A percentile compares a stretch with the other conserved stretches of the same genome.
Conservation (phyloP, 2,113 vertebrate species). For the Pseudonaja textilis region DNA sequence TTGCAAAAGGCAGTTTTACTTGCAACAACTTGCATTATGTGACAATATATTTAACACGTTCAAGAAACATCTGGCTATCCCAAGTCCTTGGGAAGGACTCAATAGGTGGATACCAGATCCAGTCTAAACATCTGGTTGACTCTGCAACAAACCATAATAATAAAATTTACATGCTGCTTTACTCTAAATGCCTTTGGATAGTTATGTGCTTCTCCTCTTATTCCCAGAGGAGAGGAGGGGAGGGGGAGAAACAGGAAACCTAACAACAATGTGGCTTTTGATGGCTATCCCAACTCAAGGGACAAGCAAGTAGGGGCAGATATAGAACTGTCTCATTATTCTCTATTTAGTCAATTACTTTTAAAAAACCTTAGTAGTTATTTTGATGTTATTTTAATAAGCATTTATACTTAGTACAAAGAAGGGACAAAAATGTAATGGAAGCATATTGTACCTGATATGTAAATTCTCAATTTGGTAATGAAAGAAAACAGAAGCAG, state of each 20-base stretch:
- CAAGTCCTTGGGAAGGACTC: background rate
- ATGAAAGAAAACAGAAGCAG: slow-evolving; percentile 27
- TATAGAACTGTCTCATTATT: background rate
- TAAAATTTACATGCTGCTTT: background rate
- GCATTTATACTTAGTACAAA: background rate
- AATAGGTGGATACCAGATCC: background rate
- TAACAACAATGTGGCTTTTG: background rate
- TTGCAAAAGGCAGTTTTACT: too few relatives aligned
- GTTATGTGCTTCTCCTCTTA: background rate
- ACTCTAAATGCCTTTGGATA: background rate
- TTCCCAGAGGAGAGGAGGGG: background rate
- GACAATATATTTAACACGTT: background rate
- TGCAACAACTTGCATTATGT: background rate
- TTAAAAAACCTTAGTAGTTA: background rate
- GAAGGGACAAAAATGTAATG: background rate
- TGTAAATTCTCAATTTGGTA: slow-evolving; percentile 41
- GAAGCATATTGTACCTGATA: background rate
- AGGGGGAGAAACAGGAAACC: background rate
- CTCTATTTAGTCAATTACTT: background rate
- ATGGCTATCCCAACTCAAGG: background rate
- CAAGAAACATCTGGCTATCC: background rate
- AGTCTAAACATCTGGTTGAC: background rate
- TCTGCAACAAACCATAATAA: background rate
- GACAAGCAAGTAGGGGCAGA: background rate
- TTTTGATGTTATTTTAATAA: background rate